Evolutionary conservation across 2,888 invertebrate genomes (phyloP).

Genomic region (Alitta virens): DNA sequence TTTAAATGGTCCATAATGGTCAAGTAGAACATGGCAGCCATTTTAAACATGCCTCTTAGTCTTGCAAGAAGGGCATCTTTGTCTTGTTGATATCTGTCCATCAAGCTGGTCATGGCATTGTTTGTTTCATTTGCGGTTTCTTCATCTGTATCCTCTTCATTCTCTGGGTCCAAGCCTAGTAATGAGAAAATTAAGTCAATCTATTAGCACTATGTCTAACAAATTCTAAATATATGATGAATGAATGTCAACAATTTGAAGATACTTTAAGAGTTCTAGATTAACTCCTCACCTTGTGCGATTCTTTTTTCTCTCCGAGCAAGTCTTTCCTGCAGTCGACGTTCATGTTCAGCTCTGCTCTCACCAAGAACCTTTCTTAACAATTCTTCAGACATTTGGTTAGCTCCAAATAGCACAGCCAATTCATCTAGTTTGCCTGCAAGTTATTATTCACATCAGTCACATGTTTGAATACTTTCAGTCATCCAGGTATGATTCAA

Average conservation of each 20-base stretch:
- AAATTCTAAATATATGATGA: too few relatives aligned
- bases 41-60: constrained; percentile 18
- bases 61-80: constrained; percentile 28
- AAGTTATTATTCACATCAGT: too few relatives aligned
- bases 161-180: constrained; percentile 19
- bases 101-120: constrained; percentile 27
- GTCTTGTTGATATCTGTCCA: constrained; percentile 42
- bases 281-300: constrained; percentile 7
- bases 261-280: too few relatives aligned
- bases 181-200: background rate
- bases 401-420: constrained; percentile 22
- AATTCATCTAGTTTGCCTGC: constrained; percentile 26
- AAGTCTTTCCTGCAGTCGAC: constrained; percentile 23
- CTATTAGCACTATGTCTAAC: too few relatives aligned
- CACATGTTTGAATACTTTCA: too few relatives aligned
- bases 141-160: constrained; percentile 20
- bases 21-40: background rate
- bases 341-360: constrained; percentile 24
- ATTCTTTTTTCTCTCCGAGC: constrained; percentile 22
- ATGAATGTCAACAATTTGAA: too few relatives aligned
- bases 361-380: constrained; percentile 25
- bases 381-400: constrained; percentile 13
- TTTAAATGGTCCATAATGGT: too few relatives aligned
- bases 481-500: too few relatives aligned
- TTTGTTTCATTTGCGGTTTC: constrained; percentile 7